Evolutionary conservation across 2,888 invertebrate species (phyloP).

Genomic region (Drosophila robusta): DNA sequence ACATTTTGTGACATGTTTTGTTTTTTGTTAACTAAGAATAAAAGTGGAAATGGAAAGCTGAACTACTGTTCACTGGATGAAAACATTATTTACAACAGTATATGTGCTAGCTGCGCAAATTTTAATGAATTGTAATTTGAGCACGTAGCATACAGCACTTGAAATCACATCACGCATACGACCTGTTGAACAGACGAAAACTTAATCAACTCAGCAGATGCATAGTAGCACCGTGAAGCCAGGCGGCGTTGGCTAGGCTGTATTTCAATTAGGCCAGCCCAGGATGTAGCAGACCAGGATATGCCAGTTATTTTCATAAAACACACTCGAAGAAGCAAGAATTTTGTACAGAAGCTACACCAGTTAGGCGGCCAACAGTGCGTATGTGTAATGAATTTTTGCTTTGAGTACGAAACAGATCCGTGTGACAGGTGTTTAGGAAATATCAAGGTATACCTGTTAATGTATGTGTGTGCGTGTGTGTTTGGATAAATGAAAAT

Average conservation of each 20-base stretch:
- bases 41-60: neutral
- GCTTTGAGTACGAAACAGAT: slow-evolving; percentile 15
- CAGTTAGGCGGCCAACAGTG: slow-evolving; percentile 7
- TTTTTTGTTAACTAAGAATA: neutral
- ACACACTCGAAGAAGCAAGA: slow-evolving; percentile 34
- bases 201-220: slow-evolving; percentile 57
- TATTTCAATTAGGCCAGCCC: slow-evolving; percentile 50
- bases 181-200: slow-evolving; percentile 58
- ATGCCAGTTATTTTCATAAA: slow-evolving; percentile 46
- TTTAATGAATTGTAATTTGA: slow-evolving; percentile 30
- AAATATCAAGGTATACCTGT: slow-evolving; percentile 33
- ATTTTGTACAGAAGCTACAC: neutral
- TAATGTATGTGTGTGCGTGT: slow-evolving; percentile 5
- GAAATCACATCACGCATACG: slow-evolving; percentile 36
- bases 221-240: neutral
- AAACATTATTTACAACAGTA: slow-evolving; percentile 1
- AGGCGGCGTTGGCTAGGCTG: slow-evolving; percentile 7
- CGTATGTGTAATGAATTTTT: slow-evolving; percentile 50
- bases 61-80: slow-evolving; percentile 7
- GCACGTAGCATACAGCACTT: slow-evolving; percentile 7
- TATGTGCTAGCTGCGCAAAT: neutral
- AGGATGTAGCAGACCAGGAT: slow-evolving; percentile 9
- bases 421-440: slow-evolving; percentile 62
- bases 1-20: neutral
- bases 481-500: slow-evolving; percentile 63